Evolutionary conservation across 1,140 invertebrate species (phyloP), one percentile per base, ranked within the genome.

Genomic region (Arctopsyche grandis): DNA sequence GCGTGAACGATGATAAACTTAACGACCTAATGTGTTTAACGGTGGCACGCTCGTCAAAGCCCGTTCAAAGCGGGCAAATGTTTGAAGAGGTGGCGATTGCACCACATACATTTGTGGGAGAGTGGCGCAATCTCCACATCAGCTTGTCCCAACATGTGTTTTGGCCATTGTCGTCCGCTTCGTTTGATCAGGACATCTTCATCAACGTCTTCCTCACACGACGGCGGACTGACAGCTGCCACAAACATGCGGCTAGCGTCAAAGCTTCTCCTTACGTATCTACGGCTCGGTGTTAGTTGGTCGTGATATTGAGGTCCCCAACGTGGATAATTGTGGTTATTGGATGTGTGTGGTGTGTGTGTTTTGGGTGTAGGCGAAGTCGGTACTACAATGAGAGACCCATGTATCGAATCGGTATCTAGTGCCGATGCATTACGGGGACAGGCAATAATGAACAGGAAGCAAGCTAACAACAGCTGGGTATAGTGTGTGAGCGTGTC

Each of bases 361-460:
- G n/a, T n/a, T n/a, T 38, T 38, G 7, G 29, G 56, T 21, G 56
- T 60, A 60, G 56, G 56, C 14, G 16, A 19, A 60, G 56, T 60
- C 56, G 56, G 16, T 16, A 21, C 56, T 60, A 60, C 56, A 60
- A 60, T 60, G 56, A 16, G 16, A 19, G 21, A 21, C 9, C 14
- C 29, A 38, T 19, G 19, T 19, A 60, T 52, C 48, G 48, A n/a
- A 19, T 52, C 48, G 48, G 16, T 38, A 52, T 19, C 56, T 60
- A 16, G 56, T 60, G 16, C 19, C 14, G 56, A 60, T 60, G 16
- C 56, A 60, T 16, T 52, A 52, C 48, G 48, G 12, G 48, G 16
- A 52, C 48, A 52, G 16, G 21, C 56, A 9, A 60, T 60, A 60
- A 60, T 60, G 56, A 60, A 60, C 56, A 60, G 56, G 56, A 60